These are phyloP conservation scores for Lagopus leucura DNA, from an alignment of 2,113 vertebrate genomes.

Conservation along the genomic window DNA sequence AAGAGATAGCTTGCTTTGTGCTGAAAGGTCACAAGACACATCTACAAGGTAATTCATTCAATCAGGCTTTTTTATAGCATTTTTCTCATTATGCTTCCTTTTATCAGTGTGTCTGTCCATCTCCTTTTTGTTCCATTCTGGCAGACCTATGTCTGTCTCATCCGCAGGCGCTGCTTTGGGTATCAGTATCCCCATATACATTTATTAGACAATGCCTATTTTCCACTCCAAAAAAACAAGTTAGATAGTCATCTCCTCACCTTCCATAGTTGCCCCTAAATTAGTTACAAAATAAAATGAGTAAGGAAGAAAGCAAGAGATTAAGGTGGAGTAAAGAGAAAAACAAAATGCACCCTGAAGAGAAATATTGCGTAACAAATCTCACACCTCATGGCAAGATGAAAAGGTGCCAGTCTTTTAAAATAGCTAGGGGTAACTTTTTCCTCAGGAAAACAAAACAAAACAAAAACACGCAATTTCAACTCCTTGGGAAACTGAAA, in stretches of 20 bases:
- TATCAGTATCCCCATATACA: not conserved
- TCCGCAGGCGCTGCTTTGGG: not conserved
- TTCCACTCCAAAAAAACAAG: not conserved
- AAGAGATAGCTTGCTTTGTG: not conserved
- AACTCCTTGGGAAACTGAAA: not conserved
- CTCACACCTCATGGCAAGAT: not conserved
- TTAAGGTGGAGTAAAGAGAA: not conserved
- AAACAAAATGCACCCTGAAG: not conserved
- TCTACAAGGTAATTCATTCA: not conserved
- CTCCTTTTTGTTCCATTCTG: not conserved
- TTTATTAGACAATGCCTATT: not conserved
- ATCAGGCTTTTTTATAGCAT: not conserved
- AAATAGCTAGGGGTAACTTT: not conserved
- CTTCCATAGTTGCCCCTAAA: not conserved
- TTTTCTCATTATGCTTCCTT: not conserved
- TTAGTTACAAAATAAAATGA: not conserved
- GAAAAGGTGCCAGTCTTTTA: not conserved
- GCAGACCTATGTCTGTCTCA: not conserved
- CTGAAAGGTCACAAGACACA: not conserved
- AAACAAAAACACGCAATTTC: not conserved
- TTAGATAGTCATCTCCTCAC: not conserved
- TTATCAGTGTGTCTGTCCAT: not conserved
- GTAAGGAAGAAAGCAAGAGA: not conserved
- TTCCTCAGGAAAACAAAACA: not conserved
- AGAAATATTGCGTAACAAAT: not conserved